Percentiles rank a stretch among this genome's conserved stretches.
phyloP scores from a whole-genome alignment of 2,113 vertebrate species.

The Pachycephala philippinensis region DNA sequence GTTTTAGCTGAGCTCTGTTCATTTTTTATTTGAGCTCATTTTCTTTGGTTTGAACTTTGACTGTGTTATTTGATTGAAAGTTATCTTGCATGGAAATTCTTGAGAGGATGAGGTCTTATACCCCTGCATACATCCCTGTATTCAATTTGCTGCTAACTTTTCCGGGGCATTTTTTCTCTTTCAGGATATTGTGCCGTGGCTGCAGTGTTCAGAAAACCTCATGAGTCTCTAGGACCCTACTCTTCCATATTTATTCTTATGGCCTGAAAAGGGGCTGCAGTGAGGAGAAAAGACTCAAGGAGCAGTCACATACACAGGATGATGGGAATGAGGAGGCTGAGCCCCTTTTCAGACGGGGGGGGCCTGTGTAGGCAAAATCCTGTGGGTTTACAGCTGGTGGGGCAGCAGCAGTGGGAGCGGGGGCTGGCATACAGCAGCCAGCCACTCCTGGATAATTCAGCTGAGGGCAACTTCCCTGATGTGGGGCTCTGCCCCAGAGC shows the following conservation, averaged over 20 bases:
- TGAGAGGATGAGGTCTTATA: neutral
- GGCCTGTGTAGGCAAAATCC: accelerated
- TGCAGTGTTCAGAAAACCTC: neutral
- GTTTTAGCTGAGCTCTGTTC: slow-evolving; percentile 34
- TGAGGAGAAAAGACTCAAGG: neutral
- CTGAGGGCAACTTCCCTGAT: neutral
- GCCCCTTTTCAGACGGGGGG: neutral
- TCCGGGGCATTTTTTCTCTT: neutral
- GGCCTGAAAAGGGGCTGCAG: neutral
- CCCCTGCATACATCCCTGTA: neutral
- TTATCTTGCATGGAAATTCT: neutral
- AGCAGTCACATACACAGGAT: neutral
- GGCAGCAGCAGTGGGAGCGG: neutral
- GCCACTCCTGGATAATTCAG: neutral
- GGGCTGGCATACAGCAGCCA: accelerated
- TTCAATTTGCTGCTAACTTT: neutral
- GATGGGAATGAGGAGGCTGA: neutral
- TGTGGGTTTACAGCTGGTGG: neutral
- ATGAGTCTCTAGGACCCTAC: neutral
- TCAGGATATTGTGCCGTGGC: neutral
- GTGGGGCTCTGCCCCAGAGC: neutral
- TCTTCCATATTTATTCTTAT: neutral
- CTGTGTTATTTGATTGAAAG: neutral
- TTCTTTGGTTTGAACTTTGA: slow-evolving; percentile 12
- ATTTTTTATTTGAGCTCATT: slow-evolving; percentile 10